Percentiles rank a stretch among this genome's conserved stretches.
Evolutionary conservation across 2,113 vertebrate genomes (phyloP).

Genomic region (Silurus asotus): DNA sequence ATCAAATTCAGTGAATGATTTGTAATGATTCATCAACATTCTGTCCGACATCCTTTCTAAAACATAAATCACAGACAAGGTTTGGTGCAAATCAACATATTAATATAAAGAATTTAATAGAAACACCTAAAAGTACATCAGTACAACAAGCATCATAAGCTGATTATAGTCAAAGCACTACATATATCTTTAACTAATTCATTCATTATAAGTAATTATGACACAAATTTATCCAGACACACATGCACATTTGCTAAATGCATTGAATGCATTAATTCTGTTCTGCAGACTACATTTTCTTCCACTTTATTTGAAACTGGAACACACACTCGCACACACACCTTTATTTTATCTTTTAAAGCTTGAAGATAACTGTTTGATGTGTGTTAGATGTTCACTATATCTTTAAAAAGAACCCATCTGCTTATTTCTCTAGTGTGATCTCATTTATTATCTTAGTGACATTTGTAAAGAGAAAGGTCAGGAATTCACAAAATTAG

Average conservation of each 20-base stretch:
- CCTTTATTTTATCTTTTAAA: not conserved
- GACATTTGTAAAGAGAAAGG: not conserved
- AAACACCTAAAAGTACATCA: not conserved
- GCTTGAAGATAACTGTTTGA: not conserved
- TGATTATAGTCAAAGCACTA: constrained; percentile 1
- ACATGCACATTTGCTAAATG: not conserved
- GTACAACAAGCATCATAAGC: not conserved
- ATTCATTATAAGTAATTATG: not conserved
- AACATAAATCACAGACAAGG: not conserved
- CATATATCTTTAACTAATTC: not conserved
- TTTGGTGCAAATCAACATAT: not conserved
- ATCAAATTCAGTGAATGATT: not conserved
- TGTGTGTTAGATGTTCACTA: not conserved
- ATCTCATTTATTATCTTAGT: not conserved
- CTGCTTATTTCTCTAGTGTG: not conserved
- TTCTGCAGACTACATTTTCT: not conserved
- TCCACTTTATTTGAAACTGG: not conserved
- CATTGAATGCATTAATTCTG: not conserved
- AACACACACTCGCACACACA: not conserved
- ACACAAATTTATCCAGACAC: not conserved
- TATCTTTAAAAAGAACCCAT: not conserved
- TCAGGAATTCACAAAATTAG: not conserved
- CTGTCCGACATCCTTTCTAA: not conserved
- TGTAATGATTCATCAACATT: not conserved
- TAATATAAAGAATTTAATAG: not conserved